phyloP scores from a whole-genome alignment of 2,113 vertebrate species.

The Psettodes erumei region DNA sequence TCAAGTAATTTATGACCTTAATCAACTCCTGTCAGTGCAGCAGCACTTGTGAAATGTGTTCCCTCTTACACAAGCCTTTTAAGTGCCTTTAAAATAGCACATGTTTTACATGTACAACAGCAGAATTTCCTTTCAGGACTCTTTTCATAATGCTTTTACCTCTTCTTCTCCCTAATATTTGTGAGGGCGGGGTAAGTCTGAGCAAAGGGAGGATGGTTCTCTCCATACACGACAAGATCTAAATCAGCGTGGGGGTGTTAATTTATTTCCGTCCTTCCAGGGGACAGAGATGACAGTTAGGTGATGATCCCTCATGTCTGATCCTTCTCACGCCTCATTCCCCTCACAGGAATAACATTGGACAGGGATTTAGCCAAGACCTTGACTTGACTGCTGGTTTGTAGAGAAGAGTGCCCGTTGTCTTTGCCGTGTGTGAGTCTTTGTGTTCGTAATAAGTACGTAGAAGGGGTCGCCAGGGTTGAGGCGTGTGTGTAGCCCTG shows the following conservation, averaged over 20 bases:
- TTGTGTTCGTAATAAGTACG: not conserved
- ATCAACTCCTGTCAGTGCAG: constrained; percentile 4
- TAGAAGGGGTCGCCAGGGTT: not conserved
- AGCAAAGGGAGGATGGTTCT: constrained; percentile 39
- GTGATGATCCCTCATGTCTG: constrained; percentile 74
- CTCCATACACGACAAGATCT: constrained; percentile 46
- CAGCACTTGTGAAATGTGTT: constrained; percentile 1
- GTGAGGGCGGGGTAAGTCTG: not conserved
- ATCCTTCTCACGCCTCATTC: constrained; percentile 64
- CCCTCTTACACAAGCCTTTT: not conserved
- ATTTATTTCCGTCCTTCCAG: constrained; percentile 60
- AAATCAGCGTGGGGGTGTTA: constrained; percentile 55
- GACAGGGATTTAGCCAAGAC: constrained; percentile 71
- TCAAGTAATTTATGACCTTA: constrained; percentile 11
- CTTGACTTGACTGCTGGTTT: constrained; percentile 65
- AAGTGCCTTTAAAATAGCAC: not conserved
- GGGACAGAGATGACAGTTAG: constrained; percentile 55
- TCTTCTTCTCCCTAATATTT: not conserved
- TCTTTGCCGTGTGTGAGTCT: constrained; percentile 18
- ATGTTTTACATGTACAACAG: not conserved
- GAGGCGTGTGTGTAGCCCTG: not conserved
- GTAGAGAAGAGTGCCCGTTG: constrained; percentile 7
- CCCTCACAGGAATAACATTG: constrained; percentile 66
- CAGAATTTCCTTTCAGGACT: not conserved
- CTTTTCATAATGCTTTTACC: not conserved